Evolutionary conservation across 2,797 vertebrate genomes (phyloP).

Genomic region (Podarcis lilfordi): DNA sequence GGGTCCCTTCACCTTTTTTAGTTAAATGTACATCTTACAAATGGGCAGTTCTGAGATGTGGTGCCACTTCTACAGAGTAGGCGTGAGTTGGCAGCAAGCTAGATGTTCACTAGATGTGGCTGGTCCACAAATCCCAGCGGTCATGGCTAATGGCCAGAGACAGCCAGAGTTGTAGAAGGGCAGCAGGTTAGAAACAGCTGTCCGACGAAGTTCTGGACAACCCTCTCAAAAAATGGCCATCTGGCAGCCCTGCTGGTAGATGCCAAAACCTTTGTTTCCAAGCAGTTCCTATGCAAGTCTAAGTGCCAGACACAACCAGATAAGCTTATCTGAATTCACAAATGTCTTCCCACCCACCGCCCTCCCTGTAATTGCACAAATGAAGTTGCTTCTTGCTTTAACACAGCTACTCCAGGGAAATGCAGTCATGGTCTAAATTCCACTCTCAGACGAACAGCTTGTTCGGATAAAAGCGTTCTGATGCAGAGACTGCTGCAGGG

Average conservation of each 20-base stretch:
- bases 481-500: neutral
- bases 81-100: neutral
- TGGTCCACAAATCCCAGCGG: neutral
- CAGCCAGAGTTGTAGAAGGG: neutral
- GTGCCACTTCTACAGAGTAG: neutral
- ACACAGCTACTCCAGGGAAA: neutral
- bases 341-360: neutral
- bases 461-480: neutral
- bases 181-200: neutral
- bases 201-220: neutral
- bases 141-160: neutral
- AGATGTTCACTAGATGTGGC: neutral
- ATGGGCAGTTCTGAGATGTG: neutral
- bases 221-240: neutral
- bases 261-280: neutral
- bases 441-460: neutral
- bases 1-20: no score
- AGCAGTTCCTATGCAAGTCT: neutral
- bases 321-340: neutral
- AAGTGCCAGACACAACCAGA: neutral
- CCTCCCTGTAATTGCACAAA: neutral
- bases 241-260: neutral
- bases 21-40: neutral
- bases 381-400: neutral
- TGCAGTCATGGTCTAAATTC: constrained; percentile 19